Evolutionary conservation across 2,888 invertebrate species (phyloP), one percentile per base, ranked within the genome.

Genomic region (Rhodophaea formosa): DNA sequence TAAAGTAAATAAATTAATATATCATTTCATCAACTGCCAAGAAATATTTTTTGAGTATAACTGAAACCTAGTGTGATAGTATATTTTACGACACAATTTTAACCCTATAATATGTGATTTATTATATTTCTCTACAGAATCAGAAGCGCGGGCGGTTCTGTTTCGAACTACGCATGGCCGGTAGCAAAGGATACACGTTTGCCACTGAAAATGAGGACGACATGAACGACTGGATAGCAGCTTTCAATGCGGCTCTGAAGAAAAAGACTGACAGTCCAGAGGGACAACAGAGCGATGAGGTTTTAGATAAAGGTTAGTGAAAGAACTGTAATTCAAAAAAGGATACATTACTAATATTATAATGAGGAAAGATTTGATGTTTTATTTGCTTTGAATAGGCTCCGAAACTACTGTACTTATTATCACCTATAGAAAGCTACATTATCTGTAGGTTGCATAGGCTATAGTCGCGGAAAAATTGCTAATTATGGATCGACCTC

Each of bases 111-210:
- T 30, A 8, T 32, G 32, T 32, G 1, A 7, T 16, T 17, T 45
- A 30, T 56, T 56, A 56, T 16, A 17, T 15, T 17, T 72, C 69
- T 8, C 32, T 32, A 32, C 74, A 95, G 96, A 97, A 97, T 89
- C 91, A 95, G 15, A 97, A 97, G 87, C 93, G 97, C 59, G 97
- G 97, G 2, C 93, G 96, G 71, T 95, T 93, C 78, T 96, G 97
- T 80, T 98, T 98, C 84, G 98, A 98, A 82, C 84, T 98, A 46
- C 94, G 96, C 62, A 97, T 97, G 96, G 94, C 96, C 7, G 96
- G 96, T 15, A 96, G 96, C 65, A 97, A 97, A 78, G 96, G 96
- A 0, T 97, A 97, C 72, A 94, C 96, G 51, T 93, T 98, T 71
- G 96, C 97, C 7, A 95, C 97, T 0, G 98, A 98, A 74, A 96